Base-by-base conservation (phyloP, 37 sponge, comb jelly and placozoan genomes). In the Geodia barretti region DNA sequence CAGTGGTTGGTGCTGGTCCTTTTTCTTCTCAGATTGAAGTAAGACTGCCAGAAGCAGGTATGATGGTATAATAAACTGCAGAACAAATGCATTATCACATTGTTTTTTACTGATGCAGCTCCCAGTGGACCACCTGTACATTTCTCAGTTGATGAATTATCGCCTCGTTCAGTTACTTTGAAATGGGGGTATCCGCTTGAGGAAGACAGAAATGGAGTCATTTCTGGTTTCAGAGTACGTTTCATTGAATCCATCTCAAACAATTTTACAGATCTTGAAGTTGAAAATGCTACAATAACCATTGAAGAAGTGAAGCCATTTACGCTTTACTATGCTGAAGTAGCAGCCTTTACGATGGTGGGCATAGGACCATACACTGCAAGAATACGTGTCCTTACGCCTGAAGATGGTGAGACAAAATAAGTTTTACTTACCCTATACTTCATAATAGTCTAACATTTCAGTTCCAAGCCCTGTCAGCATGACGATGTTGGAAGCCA, bases 351-450 rank as follows among this genome's bases (percentile, higher is more conserved):
- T 14, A 47, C 54, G 14, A 14, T 14, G 7, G 54, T 47, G 7
- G 54, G 54, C 14, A 47, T 14, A 47, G 54, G 54, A 47, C 54
- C 54, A 47, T 14, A 17, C 54, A 47, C 11, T 47, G 54, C 7
- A 47, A 17, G 11, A 33, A 58, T 2, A 5, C 1, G 21, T 26
- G 36, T 58, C 32, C 76, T 32, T 31, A 75, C 36, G 32, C 76
- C 61, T 3, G 76, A 58, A 34, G 76, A 58, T 75, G 76, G 76
- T 75, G n/a, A n/a, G n/a, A n/a, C n/a, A n/a, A n/a, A n/a, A n/a
- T n/a, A 34, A 75, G 76, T 21, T 47, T 47, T 47, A 47, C 14
- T 47, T 47, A n/a, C n/a, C n/a, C n/a, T n/a, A n/a, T n/a, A n/a
- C n/a, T n/a, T 47, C 14, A 47, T 14, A 47, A 17, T 47, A 47